Evolutionary conservation across 2,888 invertebrate species (phyloP).

Genomic region (Hydrotaea diabolus): DNA sequence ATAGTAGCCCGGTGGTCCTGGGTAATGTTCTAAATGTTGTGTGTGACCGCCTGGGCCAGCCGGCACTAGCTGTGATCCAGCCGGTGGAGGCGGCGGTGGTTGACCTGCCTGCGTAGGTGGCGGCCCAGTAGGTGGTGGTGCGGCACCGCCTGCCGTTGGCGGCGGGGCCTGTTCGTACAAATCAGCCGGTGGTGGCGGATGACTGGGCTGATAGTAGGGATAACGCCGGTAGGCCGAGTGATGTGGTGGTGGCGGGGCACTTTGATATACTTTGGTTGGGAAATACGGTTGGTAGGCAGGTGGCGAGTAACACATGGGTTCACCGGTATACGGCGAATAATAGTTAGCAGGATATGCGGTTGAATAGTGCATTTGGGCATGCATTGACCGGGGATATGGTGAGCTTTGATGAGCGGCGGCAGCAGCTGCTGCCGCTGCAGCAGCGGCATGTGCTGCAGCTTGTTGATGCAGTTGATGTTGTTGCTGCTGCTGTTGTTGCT

Average conservation of each 20-base stretch:
- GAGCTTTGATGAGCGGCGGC: constrained; percentile 78
- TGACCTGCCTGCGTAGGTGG: constrained; percentile 66
- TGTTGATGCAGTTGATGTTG: constrained; percentile 76
- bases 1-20: constrained; percentile 83
- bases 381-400: constrained; percentile 78
- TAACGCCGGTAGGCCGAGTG: constrained; percentile 76
- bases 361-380: constrained; percentile 81
- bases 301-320: constrained; percentile 81
- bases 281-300: constrained; percentile 82
- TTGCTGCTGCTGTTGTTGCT: constrained; percentile 69
- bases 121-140: constrained; percentile 70
- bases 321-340: constrained; percentile 80
- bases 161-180: constrained; percentile 77
- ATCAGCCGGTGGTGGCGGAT: constrained; percentile 75
- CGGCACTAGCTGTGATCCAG: constrained; percentile 80
- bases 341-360: constrained; percentile 80
- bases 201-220: constrained; percentile 76
- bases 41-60: constrained; percentile 79
- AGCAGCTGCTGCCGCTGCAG: constrained; percentile 77
- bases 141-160: constrained; percentile 64
- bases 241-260: constrained; percentile 73
- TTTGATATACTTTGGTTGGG: constrained; percentile 82
- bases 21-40: constrained; percentile 82
- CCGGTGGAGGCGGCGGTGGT: constrained; percentile 69
- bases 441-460: constrained; percentile 74